Evolutionary conservation across 2,888 invertebrate genomes (phyloP), one percentile per base, ranked within the genome.

Genomic region (Baronia brevicornis): DNA sequence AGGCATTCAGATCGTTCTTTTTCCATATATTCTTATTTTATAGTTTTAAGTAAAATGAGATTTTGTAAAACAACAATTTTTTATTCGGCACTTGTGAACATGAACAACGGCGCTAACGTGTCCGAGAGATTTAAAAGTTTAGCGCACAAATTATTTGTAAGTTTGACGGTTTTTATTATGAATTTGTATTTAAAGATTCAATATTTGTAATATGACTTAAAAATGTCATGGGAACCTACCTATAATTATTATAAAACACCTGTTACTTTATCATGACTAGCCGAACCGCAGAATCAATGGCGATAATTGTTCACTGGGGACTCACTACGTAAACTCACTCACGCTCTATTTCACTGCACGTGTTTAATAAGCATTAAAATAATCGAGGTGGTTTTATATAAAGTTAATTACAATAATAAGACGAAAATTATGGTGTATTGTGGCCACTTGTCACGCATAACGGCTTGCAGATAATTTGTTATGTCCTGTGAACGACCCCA

Each of bases 361-460:
- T 82, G 82, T 71, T 79, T 79, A 73, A 75, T 77, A 62, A 63
- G 60, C 73, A 75, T 74, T 74, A 71, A 69, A 71, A 70, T 72
- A 78, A 80, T 75, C 71, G 59, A 51, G 54, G 71, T 59, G 67
- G 74, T 78, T 80, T 82, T 80, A 78, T 80, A 73, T 71, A 51
- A 60, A 69, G 63, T 70, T 75, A 80, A 84, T 84, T 77, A 80
- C 58, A 57, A 72, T 77, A 79, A 84, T 82, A 64, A 68, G 60
- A 57, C 56, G 46, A 53, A 65, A 68, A 69, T 60, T 61, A 66
- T 61, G 63, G 58, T 50, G 44, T 51, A 52, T 66, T 70, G 71
- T 60, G 69, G 63, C 64, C 56, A 54, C 60, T 50, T 50, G 69
- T 52, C 53, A 54, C 65, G 75, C 69, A 58, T 58, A 70, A 73